Base-by-base conservation (phyloP, 2,888 invertebrate species). In the Brachypalpus laphriformis region DNA sequence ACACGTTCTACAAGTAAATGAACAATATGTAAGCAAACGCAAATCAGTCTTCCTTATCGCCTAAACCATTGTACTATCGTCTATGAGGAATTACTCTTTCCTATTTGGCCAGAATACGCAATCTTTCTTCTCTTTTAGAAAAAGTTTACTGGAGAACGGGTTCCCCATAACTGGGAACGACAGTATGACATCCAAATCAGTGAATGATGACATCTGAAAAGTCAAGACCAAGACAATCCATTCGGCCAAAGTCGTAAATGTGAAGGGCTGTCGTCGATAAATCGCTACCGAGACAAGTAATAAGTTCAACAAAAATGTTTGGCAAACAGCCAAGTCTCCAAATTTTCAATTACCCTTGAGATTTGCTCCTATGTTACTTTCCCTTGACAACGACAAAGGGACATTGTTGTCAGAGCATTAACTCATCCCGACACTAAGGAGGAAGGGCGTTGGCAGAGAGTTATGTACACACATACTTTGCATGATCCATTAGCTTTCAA, bases 391-490 rank as follows among this genome's bases (percentile, higher is more conserved):
- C 42, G 22, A 6, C 5, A 11, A 42, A 42, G 14, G 61, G 25
- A 42, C 61, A 20, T 20, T 9, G 20, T 42, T 5, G 3, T 16
- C 9, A 8, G 11, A 47, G 3, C 47, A 40, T 51, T 66, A 25
- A 37, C 11, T 51, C 22, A 25, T 34, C 18, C 20, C 18, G 7
- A 1, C 5, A 2, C 14, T 40, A 20, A 37, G 16, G 28, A 6
- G 8, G 9, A 61, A 61, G 42, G 61, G 61, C 61, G 61, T 51
- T 49, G 34, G 37, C 66, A 22, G n/a, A 1, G 28, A 28, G 9
- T 9, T 28, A 18, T 16, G 5, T 1, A 40, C 14, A 34, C 9
- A 5, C 5, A 40, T 8, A n/a, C n/a, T n/a, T n/a, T n/a, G 16
- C 28, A 47, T 20, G 28, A 57, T 34, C 28, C 45, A 61, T 25